Percentiles rank a stretch among this genome's conserved stretches.
Evolutionary conservation across 2,888 invertebrate genomes (phyloP).

Genomic region (Cosmia pyralina): DNA sequence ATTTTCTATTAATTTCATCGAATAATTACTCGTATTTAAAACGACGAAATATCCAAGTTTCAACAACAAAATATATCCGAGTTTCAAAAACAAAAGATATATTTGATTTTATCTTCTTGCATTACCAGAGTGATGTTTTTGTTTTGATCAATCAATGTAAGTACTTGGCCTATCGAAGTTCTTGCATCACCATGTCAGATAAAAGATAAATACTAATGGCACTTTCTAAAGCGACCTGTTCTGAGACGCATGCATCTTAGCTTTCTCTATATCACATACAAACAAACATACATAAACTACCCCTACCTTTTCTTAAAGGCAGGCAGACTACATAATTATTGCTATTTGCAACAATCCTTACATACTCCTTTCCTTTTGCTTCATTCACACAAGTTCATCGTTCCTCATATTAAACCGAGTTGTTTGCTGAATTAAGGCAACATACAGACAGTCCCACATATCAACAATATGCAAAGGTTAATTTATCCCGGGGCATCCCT

Average conservation of each 20-base stretch:
- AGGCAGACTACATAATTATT: neutral
- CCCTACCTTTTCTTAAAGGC: neutral
- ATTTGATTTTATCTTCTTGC: neutral
- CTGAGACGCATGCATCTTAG: too few species aligned
- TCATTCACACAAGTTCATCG: neutral
- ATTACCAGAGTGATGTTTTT: neutral
- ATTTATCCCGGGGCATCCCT: slow-evolving; percentile 74
- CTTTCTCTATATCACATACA: neutral
- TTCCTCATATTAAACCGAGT: neutral
- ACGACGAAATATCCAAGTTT: neutral
- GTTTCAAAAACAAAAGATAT: neutral
- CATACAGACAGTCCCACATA: slow-evolving; percentile 51
- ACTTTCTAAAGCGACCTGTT: neutral
- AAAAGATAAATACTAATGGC: neutral
- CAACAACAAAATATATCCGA: neutral
- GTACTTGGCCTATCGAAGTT: neutral
- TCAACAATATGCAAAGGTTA: slow-evolving; percentile 60
- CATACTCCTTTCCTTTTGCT: neutral
- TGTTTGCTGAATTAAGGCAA: slow-evolving; percentile 1
- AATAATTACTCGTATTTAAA: neutral
- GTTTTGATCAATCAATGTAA: neutral
- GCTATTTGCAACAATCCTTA: neutral
- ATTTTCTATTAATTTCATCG: neutral
- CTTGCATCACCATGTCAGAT: neutral
- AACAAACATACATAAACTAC: neutral